Percentiles rank a stretch among this genome's conserved stretches.
Conservation (phyloP, 2,113 vertebrate genomes). For the Petrocephalus zakoni region DNA sequence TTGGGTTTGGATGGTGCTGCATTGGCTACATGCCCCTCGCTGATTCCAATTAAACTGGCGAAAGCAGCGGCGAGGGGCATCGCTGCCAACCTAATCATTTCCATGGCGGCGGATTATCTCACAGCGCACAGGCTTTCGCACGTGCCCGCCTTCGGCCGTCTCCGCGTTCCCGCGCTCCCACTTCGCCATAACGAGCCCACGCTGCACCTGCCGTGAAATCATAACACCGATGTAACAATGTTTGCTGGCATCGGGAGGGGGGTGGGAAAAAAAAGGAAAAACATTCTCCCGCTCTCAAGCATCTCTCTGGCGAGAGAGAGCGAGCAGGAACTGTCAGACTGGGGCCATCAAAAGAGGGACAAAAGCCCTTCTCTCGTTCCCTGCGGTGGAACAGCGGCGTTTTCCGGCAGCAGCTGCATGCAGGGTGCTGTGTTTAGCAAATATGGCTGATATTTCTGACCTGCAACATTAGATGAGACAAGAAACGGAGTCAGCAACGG, state of each 20-base stretch:
- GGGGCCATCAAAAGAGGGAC: not conserved
- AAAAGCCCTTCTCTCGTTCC: not conserved
- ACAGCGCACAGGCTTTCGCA: not conserved
- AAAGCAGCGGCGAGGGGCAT: not conserved
- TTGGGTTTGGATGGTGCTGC: conserved; percentile 34
- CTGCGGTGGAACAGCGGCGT: not conserved
- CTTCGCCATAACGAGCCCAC: not conserved
- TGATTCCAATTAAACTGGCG: conserved; percentile 31
- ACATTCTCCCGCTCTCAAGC: not conserved
- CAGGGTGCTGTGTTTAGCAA: not conserved
- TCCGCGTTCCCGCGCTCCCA: not conserved
- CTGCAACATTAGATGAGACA: not conserved
- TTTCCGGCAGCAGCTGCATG: not conserved
- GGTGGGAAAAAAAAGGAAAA: not conserved
- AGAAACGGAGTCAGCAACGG: not conserved
- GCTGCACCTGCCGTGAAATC: not conserved
- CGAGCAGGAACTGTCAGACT: not conserved
- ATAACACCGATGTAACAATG: not conserved
- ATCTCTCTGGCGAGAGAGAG: not conserved
- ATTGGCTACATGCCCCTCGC: conserved; percentile 19
- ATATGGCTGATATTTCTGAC: not conserved
- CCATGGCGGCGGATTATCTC: not conserved
- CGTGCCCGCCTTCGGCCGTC: not conserved
- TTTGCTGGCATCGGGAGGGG: not conserved
- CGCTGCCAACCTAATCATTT: conserved; percentile 14